Conservation (phyloP, 1,140 invertebrate genomes). For the Stratiolaelaps scimitus region DNA sequence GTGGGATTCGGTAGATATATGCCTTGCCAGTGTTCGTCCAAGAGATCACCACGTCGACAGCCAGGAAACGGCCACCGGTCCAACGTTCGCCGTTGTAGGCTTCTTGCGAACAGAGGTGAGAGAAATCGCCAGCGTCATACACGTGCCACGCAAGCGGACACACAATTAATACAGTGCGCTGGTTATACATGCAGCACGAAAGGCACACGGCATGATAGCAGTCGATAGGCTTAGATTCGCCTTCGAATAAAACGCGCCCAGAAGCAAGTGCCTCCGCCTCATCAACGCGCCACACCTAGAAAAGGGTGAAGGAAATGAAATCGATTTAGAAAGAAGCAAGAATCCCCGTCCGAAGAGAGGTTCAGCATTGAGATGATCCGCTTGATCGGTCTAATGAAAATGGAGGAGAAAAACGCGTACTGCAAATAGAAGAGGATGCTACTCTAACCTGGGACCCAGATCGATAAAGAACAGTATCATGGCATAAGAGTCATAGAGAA, state of each 20-base stretch:
- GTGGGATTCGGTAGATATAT: slow-evolving; percentile 83
- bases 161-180: slow-evolving; percentile 87
- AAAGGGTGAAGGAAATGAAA: slow-evolving; percentile 29
- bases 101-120: slow-evolving; percentile 69
- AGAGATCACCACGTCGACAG: slow-evolving; percentile 72
- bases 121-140: slow-evolving; percentile 81
- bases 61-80: slow-evolving; percentile 85
- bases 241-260: slow-evolving; percentile 58
- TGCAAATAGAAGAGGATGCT: too few species aligned
- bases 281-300: slow-evolving; percentile 18
- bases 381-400: too few species aligned
- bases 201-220: slow-evolving; percentile 83
- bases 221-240: slow-evolving; percentile 92
- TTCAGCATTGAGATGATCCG: too few species aligned
- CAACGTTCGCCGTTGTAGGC: slow-evolving; percentile 71
- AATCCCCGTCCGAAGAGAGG: too few species aligned
- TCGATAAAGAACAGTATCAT: too few species aligned
- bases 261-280: not conserved
- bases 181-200: slow-evolving; percentile 86
- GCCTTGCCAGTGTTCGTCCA: slow-evolving; percentile 89
- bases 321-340: slow-evolving; percentile 1
- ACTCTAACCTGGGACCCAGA: too few species aligned
- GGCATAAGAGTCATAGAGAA: too few species aligned
- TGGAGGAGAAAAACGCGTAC: too few species aligned
- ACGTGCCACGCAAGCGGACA: slow-evolving; percentile 97